Evolutionary conservation across 2,113 vertebrate genomes (phyloP).

Genomic region (Sterna hirundo): DNA sequence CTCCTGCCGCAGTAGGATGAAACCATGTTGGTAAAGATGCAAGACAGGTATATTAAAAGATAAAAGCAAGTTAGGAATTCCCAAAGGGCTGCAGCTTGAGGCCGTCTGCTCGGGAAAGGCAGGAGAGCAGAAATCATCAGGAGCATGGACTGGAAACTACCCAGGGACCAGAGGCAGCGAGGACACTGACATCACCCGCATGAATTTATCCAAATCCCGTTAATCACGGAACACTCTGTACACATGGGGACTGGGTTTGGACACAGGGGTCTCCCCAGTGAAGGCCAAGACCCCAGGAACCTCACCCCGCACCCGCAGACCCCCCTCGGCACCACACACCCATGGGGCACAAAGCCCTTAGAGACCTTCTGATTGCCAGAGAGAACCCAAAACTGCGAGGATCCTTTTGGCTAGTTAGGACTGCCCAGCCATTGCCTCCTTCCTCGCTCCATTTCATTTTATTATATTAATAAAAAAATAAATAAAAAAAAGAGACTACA

Average conservation of each 20-base stretch:
- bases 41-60: not conserved
- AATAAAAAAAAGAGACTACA: not conserved
- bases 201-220: not conserved
- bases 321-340: not conserved
- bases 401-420: not conserved
- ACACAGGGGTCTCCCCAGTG: fast-evolving
- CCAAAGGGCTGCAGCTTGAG: not conserved
- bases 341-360: fast-evolving
- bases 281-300: not conserved
- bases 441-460: not conserved
- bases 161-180: not conserved
- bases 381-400: fast-evolving
- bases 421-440: not conserved
- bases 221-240: fast-evolving
- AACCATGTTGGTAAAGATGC: not conserved
- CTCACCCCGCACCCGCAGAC: not conserved
- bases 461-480: not conserved
- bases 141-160: not conserved
- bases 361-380: not conserved
- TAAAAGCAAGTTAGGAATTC: not conserved
- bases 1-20: not conserved
- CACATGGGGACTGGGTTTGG: not conserved
- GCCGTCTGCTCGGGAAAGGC: not conserved
- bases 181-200: not conserved
- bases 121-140: not conserved